phyloP scores from a whole-genome alignment of 2,113 vertebrate genomes.

The Malurus melanocephalus region DNA sequence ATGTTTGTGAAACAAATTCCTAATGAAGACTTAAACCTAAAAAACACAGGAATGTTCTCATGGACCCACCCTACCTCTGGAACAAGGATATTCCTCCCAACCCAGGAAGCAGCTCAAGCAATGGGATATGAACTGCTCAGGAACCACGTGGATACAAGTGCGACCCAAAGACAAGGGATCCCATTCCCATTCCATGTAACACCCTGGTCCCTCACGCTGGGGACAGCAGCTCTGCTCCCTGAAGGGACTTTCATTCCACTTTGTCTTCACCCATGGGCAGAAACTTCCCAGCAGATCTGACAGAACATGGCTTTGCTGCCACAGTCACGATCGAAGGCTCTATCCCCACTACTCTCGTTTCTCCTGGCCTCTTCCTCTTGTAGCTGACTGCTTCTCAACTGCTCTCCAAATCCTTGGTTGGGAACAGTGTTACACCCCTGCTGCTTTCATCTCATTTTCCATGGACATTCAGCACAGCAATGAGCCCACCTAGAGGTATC shows the following conservation, averaged over 20 bases:
- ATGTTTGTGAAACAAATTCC: background rate
- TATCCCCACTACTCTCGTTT: background rate
- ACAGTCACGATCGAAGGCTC: background rate
- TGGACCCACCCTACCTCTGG: background rate
- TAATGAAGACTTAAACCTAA: background rate
- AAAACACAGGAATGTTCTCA: background rate
- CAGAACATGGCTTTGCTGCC: fast-evolving
- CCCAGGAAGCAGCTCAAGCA: background rate
- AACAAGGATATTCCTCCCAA: background rate
- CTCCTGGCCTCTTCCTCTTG: background rate
- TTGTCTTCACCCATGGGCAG: background rate
- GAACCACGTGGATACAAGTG: fast-evolving
- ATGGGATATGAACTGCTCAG: background rate
- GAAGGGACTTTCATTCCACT: background rate
- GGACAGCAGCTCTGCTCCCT: background rate
- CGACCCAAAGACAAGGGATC: background rate
- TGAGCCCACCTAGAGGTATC: background rate
- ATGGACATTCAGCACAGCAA: background rate
- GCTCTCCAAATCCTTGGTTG: background rate
- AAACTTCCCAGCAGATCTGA: background rate
- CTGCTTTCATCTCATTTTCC: background rate
- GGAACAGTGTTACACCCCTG: fast-evolving
- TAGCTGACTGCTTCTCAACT: background rate
- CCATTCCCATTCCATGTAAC: background rate
- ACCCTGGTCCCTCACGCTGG: fast-evolving